phyloP scores from a whole-genome alignment of 2,797 vertebrate genomes.

The Chaenodraco wilsoni region DNA sequence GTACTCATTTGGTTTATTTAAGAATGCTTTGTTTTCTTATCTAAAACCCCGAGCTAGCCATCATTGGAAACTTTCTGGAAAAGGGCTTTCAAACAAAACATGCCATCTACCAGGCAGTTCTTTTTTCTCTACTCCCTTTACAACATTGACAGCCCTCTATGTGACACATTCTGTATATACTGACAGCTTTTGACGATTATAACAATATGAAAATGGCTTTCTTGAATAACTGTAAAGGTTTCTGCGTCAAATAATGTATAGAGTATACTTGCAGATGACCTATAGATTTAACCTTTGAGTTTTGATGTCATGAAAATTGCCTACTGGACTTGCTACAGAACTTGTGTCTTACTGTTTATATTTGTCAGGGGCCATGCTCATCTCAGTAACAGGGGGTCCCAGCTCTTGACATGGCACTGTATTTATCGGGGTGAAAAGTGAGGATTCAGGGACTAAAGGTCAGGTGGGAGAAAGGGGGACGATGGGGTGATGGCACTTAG shows the following conservation, averaged over 20 bases:
- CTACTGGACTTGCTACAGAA: conserved; percentile 58
- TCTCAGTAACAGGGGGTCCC: conserved; percentile 31
- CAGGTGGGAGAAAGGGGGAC: conserved; percentile 17
- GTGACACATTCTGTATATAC: neutral
- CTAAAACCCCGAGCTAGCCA: conserved; percentile 3
- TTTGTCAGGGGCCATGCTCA: conserved; percentile 38
- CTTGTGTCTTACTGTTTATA: conserved; percentile 43
- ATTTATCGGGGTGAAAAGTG: conserved; percentile 47
- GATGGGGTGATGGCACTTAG: conserved; percentile 16
- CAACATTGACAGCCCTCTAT: neutral
- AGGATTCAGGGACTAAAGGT: conserved; percentile 56
- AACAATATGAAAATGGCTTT: conserved; percentile 17
- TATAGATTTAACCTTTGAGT: conserved; percentile 59
- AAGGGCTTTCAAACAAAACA: too few species aligned
- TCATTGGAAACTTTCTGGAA: too few species aligned
- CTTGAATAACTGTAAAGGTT: conserved; percentile 34
- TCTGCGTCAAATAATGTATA: conserved; percentile 26
- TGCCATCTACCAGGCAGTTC: neutral
- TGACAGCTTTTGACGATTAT: conserved; percentile 1
- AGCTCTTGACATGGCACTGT: conserved; percentile 33
- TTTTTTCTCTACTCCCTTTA: neutral
- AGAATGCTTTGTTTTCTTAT: conserved; percentile 20
- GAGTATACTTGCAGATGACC: conserved; percentile 55
- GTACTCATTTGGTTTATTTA: conserved; percentile 22
- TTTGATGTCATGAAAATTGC: conserved; percentile 45